Percentiles rank a stretch among this genome's conserved stretches.
Evolutionary conservation across 2,888 invertebrate species (phyloP).

Genomic region (Agrochola lota): DNA sequence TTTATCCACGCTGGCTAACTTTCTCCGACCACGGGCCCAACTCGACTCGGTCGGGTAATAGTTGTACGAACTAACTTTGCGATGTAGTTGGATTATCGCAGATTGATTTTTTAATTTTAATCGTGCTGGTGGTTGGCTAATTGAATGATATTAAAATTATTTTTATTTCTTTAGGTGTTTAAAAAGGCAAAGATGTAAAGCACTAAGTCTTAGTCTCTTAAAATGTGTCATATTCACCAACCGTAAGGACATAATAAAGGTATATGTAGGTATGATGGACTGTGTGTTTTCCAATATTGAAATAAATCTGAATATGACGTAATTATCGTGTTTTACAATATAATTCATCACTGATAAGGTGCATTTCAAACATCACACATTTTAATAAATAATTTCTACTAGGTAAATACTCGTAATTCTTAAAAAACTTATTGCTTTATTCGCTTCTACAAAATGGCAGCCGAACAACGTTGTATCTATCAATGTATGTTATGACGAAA

Average conservation of each 20-base stretch:
- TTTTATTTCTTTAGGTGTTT: neutral
- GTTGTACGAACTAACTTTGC: conserved; percentile 70
- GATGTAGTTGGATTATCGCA: conserved; percentile 68
- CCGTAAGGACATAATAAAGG: neutral
- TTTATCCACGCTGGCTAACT: conserved; percentile 85
- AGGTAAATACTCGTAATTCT: neutral
- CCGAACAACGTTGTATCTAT: neutral
- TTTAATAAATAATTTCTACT: neutral
- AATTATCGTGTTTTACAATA: conserved; percentile 16
- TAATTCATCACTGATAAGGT: neutral
- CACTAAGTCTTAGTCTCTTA: too few species aligned
- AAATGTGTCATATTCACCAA: neutral
- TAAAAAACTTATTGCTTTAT: neutral
- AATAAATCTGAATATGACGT: conserved; percentile 27
- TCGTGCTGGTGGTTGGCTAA: neutral
- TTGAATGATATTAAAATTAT: neutral
- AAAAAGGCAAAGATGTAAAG: neutral
- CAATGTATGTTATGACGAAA: conserved; percentile 12
- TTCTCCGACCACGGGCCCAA: conserved; percentile 77
- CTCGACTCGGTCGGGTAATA: conserved; percentile 70
- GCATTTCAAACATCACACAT: conserved; percentile 15
- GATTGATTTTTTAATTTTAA: conserved; percentile 71
- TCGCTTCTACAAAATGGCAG: conserved; percentile 4
- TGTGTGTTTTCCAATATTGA: conserved; percentile 24
- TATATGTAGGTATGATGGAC: neutral